These are phyloP conservation scores for Myodes glareolus DNA, from an alignment of 2,113 vertebrate species.

Conservation along the genomic window DNA sequence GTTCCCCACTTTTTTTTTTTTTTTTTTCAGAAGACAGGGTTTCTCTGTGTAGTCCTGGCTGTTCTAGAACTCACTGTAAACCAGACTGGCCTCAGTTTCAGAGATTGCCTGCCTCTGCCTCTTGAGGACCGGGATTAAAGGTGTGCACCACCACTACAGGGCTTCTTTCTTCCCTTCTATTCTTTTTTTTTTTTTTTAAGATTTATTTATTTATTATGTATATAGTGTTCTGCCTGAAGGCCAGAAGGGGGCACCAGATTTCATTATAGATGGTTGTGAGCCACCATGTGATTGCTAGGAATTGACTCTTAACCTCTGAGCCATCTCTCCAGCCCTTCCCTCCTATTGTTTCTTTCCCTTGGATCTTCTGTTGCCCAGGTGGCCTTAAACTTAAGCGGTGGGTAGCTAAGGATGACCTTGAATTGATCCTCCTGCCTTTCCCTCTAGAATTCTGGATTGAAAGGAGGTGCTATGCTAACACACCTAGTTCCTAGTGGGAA, in stretches of 20 bases:
- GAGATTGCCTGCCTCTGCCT: not conserved
- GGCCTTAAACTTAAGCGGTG: not conserved
- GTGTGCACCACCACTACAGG: not conserved
- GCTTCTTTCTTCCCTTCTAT: not conserved
- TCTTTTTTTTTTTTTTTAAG: not conserved
- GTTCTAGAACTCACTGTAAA: not conserved
- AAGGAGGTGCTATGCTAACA: not conserved
- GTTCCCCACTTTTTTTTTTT: not conserved
- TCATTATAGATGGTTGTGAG: too few relatives aligned
- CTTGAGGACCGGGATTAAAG: not conserved
- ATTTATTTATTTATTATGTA: too few relatives aligned
- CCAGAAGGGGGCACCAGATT: too few relatives aligned
- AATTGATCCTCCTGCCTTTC: not conserved
- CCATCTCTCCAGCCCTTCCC: too few relatives aligned
- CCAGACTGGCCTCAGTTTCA: not conserved
- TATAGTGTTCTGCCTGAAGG: too few relatives aligned
- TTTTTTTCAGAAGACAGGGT: not conserved
- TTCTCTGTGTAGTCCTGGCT: not conserved
- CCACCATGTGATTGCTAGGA: too few relatives aligned
- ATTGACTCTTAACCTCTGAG: too few relatives aligned
- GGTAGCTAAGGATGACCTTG: not conserved
- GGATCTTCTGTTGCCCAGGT: not conserved
- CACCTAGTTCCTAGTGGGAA: not conserved
- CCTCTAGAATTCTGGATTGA: not conserved
- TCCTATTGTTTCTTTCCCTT: not conserved